Evolutionary conservation across 2,888 invertebrate species (phyloP), one percentile per base, ranked within the genome.

Genomic region (Meiosimyza platycephala): DNA sequence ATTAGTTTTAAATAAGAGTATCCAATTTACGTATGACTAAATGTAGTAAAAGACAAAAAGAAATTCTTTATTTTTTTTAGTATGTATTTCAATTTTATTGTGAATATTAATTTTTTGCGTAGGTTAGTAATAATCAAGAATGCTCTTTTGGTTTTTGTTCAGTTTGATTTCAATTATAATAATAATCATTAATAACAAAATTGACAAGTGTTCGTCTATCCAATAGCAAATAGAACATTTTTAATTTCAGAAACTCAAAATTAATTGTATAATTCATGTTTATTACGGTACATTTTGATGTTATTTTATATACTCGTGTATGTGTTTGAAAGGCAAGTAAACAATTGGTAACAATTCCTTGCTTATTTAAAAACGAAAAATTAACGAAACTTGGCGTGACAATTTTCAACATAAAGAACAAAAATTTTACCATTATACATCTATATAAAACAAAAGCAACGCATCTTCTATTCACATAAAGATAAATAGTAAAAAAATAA

Each of bases 141-240:
- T 64, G 64, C 9, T 64, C 9, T 64, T 64, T 51, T 51, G 64
- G 50, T 64, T 48, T 28, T 50, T 51, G 16, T 64, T 51, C 22
- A 64, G 50, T 50, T 64, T 22, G 18, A 64, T 60, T 59, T 51
- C 54, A 15, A 28, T 40, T 28, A 59, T 66, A 59, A 66, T 75
- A 72, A 74, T 76, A 74, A 75, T 76, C 74, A 77, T 75, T 77
- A 71, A 72, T 77, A 78, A 78, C 78, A 78, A 78, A 78, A 78
- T 78, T 78, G 78, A 77, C 78, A 75, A 77, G 76, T 76, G 22
- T 22, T 77, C 76, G 74, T 47, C 63, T 62, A 70, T 63, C 51
- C 18, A 64, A 64, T 28, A 40, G 40, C 9, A 40, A 64, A 64
- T 51, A 64, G 64, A 22, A 51, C 11, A 3, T 64, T 40, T 40